Evolutionary conservation across 2,888 invertebrate genomes (phyloP).

Genomic region (Aricia artaxerxes): DNA sequence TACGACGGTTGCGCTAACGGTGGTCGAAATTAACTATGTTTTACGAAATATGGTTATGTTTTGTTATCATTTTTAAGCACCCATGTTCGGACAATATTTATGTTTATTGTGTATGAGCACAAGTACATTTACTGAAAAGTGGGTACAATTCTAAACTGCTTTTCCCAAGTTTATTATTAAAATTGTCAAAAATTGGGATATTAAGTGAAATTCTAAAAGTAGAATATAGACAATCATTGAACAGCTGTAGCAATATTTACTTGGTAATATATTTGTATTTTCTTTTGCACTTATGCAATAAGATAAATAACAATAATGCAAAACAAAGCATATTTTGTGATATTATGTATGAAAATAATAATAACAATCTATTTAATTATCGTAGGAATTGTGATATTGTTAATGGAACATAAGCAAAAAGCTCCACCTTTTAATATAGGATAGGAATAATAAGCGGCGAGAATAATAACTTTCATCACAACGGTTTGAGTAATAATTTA

Average conservation of each 20-base stretch:
- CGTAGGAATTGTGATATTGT: not conserved
- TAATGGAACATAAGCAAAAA: not conserved
- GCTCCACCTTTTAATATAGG: slow-evolving; percentile 9
- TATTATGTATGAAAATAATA: not conserved
- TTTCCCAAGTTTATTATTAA: not conserved
- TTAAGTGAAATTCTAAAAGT: not conserved
- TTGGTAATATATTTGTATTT: not conserved
- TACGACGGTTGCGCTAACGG: not conserved
- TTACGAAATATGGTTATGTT: slow-evolving; percentile 9
- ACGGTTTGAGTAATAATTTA: slow-evolving; percentile 29
- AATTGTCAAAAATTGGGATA: not conserved
- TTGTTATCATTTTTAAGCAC: slow-evolving; percentile 6
- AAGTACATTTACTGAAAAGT: not conserved
- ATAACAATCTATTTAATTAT: not conserved
- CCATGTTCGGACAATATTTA: slow-evolving; percentile 4
- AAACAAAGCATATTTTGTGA: not conserved
- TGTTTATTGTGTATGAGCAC: not conserved
- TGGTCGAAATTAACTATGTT: slow-evolving; percentile 16
- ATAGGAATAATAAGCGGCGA: not conserved
- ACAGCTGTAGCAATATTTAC: not conserved
- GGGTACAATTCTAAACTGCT: not conserved
- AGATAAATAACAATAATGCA: not conserved
- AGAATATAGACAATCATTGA: not conserved
- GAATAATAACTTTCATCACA: slow-evolving; percentile 27
- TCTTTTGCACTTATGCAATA: too few species aligned